Evolutionary conservation across 53 echinoderm and acorn worm species (phyloP), one percentile per base, ranked within the genome.

Genomic region (Arbacia lixula): DNA sequence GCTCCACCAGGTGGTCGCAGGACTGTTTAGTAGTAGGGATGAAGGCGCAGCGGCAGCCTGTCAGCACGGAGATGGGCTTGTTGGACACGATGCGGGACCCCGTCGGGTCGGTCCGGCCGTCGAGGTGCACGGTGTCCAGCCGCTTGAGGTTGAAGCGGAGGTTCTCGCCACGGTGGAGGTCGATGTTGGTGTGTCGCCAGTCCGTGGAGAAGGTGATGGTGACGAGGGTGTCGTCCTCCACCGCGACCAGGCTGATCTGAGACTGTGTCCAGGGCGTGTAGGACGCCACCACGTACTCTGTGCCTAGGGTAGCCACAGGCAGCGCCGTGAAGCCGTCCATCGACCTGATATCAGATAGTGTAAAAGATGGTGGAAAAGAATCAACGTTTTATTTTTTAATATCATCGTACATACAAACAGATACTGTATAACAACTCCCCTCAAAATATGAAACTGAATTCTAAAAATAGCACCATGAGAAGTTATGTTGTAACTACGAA

Each of bases 241-340:
- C 65, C 22, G 90, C 87, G 2, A 85, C 88, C 12, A 93, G 32
- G 10, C 87, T 85, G 30, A 93, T 74, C 73, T 93, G 90, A 14
- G 93, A 90, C 21, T 46, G 60, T 0, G 89, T 60, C 39, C 88
- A 85, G 12, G 93, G 87, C 20, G 31, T 52, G 30, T 85, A 93
- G 19, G 90, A 38, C 16, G 83, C 87, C 3, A 93, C 85, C 5
- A 61, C 61, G 85, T 93, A 88, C 51, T 93, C 90, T 0, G 53
- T 85, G 5, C 93, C 93, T 31, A 90, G 54, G 21, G 85, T 60
- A 12, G 60, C 52, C 3, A 58, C 32, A 2, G 93, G 93, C 3
- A 93, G 54, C 14, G 78, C 93, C 8, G 74, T 71, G 58, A 93
- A 93, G 20, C 90, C 93, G 34, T 93, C 93, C 92, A 92, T 92